A percentile compares a stretch with the other conserved stretches of the same genome.
phyloP scores from a whole-genome alignment of 2,113 vertebrate species.

The Aegotheles bennettii region DNA sequence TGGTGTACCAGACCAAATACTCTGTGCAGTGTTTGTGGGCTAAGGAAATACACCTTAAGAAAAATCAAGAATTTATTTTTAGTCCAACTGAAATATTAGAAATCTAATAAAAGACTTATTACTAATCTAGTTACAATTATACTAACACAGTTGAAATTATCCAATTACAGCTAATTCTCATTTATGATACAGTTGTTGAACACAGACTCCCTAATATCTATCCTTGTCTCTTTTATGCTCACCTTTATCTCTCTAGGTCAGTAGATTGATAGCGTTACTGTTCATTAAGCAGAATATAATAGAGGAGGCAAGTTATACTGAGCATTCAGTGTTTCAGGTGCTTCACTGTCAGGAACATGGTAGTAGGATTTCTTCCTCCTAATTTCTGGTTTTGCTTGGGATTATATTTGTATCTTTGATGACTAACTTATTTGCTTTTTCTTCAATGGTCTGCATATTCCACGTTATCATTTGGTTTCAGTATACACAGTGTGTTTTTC shows the following conservation, averaged over 20 bases:
- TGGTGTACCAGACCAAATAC: neutral
- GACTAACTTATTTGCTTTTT: neutral
- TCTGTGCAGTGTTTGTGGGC: neutral
- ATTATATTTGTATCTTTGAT: neutral
- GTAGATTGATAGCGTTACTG: neutral
- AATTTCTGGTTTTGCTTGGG: neutral
- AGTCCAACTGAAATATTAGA: neutral
- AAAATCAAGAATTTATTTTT: neutral
- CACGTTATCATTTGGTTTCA: neutral
- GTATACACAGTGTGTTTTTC: neutral
- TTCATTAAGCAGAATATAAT: neutral
- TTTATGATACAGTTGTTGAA: neutral
- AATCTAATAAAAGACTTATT: neutral
- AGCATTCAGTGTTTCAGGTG: neutral
- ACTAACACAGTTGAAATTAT: neutral
- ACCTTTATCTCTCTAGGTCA: neutral
- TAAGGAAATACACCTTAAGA: neutral
- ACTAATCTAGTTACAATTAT: neutral
- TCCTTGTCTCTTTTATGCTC: neutral
- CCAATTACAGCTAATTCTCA: neutral
- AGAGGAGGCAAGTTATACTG: fast-evolving
- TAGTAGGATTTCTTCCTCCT: neutral
- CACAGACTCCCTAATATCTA: neutral
- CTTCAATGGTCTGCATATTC: neutral
- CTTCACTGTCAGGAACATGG: neutral